Conservation (phyloP, 2,888 invertebrate species). For the Pachycephus smyrnensis region DNA sequence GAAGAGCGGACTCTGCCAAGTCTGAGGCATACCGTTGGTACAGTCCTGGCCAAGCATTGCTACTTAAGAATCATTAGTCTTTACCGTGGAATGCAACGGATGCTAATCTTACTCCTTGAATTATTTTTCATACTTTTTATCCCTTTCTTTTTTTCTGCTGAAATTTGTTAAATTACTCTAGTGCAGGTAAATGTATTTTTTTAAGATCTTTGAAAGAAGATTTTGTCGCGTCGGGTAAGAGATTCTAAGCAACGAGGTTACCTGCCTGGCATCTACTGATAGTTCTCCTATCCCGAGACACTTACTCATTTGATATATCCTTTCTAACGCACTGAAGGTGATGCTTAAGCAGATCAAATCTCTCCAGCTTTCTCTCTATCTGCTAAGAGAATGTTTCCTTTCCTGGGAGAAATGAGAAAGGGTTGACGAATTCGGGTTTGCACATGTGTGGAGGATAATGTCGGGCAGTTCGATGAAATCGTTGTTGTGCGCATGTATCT, state of each 20-base stretch:
- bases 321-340: neutral
- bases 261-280: neutral
- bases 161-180: neutral
- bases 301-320: neutral
- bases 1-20: slow-evolving; percentile 10
- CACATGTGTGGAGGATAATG: neutral
- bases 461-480: neutral
- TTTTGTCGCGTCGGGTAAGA: neutral
- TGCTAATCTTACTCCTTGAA: neutral
- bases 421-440: neutral
- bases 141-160: neutral
- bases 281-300: neutral
- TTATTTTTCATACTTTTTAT: neutral
- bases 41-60: neutral
- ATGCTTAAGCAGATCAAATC: neutral
- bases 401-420: neutral
- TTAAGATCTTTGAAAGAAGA: neutral
- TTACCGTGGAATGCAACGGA: neutral
- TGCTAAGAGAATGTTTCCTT: neutral
- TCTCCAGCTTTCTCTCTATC: neutral
- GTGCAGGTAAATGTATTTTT: neutral
- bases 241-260: neutral
- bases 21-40: slow-evolving; percentile 6
- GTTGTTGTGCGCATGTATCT: neutral
- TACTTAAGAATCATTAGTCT: neutral